Percentiles rank a stretch among this genome's conserved stretches.
Evolutionary conservation across 37 sponge, comb jelly and placozoan species (phyloP).

Genomic region (Haliclona indistincta): DNA sequence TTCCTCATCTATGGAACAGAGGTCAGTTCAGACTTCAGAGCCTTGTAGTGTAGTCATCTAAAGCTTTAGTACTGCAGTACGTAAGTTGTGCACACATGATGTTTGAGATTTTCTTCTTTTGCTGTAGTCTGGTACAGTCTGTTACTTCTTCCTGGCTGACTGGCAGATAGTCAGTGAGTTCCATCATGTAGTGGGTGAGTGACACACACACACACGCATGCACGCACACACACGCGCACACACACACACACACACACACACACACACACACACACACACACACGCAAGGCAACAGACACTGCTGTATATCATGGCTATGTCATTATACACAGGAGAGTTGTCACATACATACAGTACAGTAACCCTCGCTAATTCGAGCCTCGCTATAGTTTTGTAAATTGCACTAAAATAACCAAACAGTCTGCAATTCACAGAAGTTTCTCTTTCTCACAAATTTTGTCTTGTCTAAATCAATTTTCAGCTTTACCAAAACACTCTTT

Average conservation of each 20-base stretch:
- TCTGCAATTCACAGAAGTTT: background rate
- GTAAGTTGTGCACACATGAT: background rate
- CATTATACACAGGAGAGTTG: too few relatives aligned
- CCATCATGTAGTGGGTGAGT: conserved; percentile 72
- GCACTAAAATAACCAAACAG: background rate
- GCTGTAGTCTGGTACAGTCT: conserved; percentile 70
- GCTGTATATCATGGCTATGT: too few relatives aligned
- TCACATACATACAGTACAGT: too few relatives aligned
- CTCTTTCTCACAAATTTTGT: too few relatives aligned
- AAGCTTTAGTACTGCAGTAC: background rate
- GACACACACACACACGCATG: background rate
- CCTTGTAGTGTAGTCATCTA: too few relatives aligned
- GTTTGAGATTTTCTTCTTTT: background rate
- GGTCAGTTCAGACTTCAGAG: conserved; percentile 21
- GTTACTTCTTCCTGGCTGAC: conserved; percentile 89
- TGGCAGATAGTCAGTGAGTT: conserved; percentile 94
- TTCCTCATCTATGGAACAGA: conserved; percentile 91
- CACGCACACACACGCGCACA: background rate
- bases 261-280: too few relatives aligned
- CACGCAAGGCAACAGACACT: too few relatives aligned
- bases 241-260: conserved; percentile 2
- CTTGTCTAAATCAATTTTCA: too few relatives aligned
- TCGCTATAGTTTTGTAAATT: too few relatives aligned
- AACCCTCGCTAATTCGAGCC: too few relatives aligned
- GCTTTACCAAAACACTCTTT: too few relatives aligned